phyloP scores from a whole-genome alignment of 2,888 invertebrate genomes.

The Tridacna crocea region DNA sequence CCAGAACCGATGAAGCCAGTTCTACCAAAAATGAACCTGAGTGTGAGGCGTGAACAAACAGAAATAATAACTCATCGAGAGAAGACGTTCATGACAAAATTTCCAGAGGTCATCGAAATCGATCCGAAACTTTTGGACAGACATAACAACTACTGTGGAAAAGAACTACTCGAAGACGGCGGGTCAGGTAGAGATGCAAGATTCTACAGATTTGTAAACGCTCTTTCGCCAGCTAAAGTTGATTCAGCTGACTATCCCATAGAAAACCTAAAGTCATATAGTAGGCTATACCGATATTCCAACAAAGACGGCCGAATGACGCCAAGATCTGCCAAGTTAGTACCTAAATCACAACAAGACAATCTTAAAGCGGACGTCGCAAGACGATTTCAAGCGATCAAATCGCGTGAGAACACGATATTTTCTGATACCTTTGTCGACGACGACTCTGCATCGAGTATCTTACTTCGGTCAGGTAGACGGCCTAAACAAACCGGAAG shows the following conservation, averaged over 20 bases:
- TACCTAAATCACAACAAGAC: slow-evolving; percentile 53
- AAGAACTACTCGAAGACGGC: slow-evolving; percentile 65
- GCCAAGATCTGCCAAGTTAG: slow-evolving; percentile 36
- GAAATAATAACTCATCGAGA: slow-evolving; percentile 76
- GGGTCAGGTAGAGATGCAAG: slow-evolving; percentile 69
- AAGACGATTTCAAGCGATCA: slow-evolving; percentile 57
- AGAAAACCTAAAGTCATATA: slow-evolving; percentile 67
- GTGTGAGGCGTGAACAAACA: slow-evolving; percentile 72
- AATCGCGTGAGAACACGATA: slow-evolving; percentile 55
- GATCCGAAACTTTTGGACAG: slow-evolving; percentile 71
- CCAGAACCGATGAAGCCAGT: slow-evolving; percentile 53
- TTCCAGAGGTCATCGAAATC: slow-evolving; percentile 75
- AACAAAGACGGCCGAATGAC: slow-evolving; percentile 47
- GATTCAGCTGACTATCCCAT: slow-evolving; percentile 62
- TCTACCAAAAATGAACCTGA: slow-evolving; percentile 74
- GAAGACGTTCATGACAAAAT: slow-evolving; percentile 75
- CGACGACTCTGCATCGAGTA: slow-evolving; percentile 23
- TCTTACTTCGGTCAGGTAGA: slow-evolving; percentile 8
- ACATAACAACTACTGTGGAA: slow-evolving; percentile 73
- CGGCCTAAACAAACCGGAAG: slow-evolving; percentile 40
- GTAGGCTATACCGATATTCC: slow-evolving; percentile 66
- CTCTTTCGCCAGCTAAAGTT: slow-evolving; percentile 66
- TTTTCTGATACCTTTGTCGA: slow-evolving; percentile 39
- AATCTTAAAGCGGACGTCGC: slow-evolving; percentile 55
- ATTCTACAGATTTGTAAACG: slow-evolving; percentile 67